phyloP scores from a whole-genome alignment of 2,797 vertebrate species.

The Brachyalestes nurse region DNA sequence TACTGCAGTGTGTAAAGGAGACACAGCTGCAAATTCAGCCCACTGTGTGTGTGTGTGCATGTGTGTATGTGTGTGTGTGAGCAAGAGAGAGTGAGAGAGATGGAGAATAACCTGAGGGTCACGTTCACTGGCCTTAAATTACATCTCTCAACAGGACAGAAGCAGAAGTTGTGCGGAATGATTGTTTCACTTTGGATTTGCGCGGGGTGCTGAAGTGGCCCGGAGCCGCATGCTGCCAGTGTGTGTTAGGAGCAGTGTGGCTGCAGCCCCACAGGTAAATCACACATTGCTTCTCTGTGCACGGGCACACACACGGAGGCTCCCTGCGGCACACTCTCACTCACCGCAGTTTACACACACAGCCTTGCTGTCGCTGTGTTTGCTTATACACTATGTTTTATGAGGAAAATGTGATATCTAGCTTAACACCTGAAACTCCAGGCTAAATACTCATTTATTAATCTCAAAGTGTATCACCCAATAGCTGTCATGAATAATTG shows the following conservation, averaged over 20 bases:
- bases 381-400: not conserved
- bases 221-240: slow-evolving; percentile 61
- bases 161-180: slow-evolving; percentile 74
- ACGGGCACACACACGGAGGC: slow-evolving; percentile 29
- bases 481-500: not conserved
- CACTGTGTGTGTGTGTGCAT: slow-evolving; percentile 1
- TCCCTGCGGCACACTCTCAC: slow-evolving; percentile 21
- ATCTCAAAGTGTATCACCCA: too few species aligned
- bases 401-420: not conserved
- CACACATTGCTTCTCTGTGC: slow-evolving; percentile 32
- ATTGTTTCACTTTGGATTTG: slow-evolving; percentile 79
- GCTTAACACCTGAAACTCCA: not conserved
- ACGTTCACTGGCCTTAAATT: slow-evolving; percentile 79
- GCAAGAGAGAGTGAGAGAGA: slow-evolving; percentile 33
- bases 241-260: slow-evolving; percentile 40
- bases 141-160: slow-evolving; percentile 79
- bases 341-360: slow-evolving; percentile 48
- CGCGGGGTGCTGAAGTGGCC: slow-evolving; percentile 70
- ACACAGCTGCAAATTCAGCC: slow-evolving; percentile 73
- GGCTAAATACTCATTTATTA: not conserved
- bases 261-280: slow-evolving; percentile 53
- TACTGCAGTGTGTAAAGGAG: slow-evolving; percentile 63
- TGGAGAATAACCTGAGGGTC: slow-evolving; percentile 73
- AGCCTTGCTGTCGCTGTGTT: slow-evolving; percentile 27
- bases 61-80: slow-evolving; percentile 17